Base-by-base conservation (phyloP, 2,113 vertebrate genomes). In the Protomyctophum bolini region DNA sequence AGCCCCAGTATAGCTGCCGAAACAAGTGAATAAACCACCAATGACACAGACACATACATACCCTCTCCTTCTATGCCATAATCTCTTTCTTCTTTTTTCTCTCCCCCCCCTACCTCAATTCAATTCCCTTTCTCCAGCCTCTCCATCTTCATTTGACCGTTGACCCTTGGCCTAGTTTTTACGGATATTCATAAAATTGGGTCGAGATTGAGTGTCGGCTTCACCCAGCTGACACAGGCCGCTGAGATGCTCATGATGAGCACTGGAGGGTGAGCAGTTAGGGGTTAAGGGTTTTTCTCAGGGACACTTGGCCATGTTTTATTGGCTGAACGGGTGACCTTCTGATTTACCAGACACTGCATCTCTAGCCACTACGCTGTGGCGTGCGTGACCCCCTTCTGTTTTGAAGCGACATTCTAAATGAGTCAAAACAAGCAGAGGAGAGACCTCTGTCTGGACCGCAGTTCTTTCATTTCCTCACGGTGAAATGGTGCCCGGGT, bases 151-250 rank as follows among this genome's bases (percentile, higher is more conserved):
- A 46, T 28, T 2, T 66, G 62, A 63, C 80, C 66, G 80, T 75
- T 75, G 80, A 68, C 77, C 58, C 56, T 41, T 72, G 47, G 50
- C 61, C 1, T 0, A n/a, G 29, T 67, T 73, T 41, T 73, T 75
- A 67, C 55, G 50, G 68, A 45, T 56, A 6, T 28, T 10, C 60
- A 48, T 79, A 58, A 71, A 68, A 64, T 47, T 60, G 50, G 50
- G 28, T 58, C 6, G 3, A 41, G 50, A 51, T 64, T 46, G 58
- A 67, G 70, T 61, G 66, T 49, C 63, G 76, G 68, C 72, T 66
- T 72, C 51, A 54, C 51, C 51, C 51, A n/a, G 66, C 72, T 70
- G 66, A 8, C 68, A 70, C 70, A 73, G 72, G 6, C 52, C 58
- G 56, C 8, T 10, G 6, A 50, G 10, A 50, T 4, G 48, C 2